Evolutionary conservation across 2,797 vertebrate species (phyloP).

Genomic region (Hipposideros larvatus): DNA sequence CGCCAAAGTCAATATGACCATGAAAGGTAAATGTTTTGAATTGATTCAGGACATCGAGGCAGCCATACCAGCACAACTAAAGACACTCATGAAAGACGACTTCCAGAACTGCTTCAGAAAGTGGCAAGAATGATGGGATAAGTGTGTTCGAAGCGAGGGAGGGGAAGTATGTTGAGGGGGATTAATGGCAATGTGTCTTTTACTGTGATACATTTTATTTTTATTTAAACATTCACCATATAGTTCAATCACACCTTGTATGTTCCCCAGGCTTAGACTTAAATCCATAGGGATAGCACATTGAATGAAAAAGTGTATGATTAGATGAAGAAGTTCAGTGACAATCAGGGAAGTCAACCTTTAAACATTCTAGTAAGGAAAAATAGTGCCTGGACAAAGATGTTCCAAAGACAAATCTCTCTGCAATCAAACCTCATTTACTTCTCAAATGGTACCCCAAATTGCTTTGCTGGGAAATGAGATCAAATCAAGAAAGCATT

Average conservation of each 20-base stretch:
- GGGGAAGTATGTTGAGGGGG: too few relatives aligned
- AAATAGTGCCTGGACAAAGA: slow-evolving; percentile 37
- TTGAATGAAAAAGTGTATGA: slow-evolving; percentile 5
- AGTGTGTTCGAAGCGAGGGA: too few relatives aligned
- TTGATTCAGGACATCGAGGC: too few relatives aligned
- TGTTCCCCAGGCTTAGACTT: neutral
- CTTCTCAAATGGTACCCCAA: slow-evolving; percentile 51
- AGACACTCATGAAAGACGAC: too few relatives aligned
- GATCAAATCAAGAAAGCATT: slow-evolving; percentile 59
- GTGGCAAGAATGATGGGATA: too few relatives aligned
- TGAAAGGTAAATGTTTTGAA: too few relatives aligned
- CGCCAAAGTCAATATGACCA: too few relatives aligned
- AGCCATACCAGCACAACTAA: too few relatives aligned
- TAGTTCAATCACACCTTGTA: neutral
- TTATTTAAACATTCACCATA: too few relatives aligned
- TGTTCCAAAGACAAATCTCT: slow-evolving; percentile 50
- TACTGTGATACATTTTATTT: too few relatives aligned
- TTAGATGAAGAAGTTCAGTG: slow-evolving; percentile 24
- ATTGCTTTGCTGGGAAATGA: slow-evolving; percentile 54
- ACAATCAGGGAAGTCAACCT: neutral
- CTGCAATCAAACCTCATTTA: slow-evolving; percentile 67
- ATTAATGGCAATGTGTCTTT: too few relatives aligned
- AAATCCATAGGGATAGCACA: neutral
- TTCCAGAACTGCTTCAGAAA: too few relatives aligned
- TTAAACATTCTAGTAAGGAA: neutral